Percentiles rank a stretch among this genome's conserved stretches.
These are phyloP conservation scores for Alexandromys fortis DNA, from an alignment of 2,113 vertebrate species.

Conservation along the genomic window DNA sequence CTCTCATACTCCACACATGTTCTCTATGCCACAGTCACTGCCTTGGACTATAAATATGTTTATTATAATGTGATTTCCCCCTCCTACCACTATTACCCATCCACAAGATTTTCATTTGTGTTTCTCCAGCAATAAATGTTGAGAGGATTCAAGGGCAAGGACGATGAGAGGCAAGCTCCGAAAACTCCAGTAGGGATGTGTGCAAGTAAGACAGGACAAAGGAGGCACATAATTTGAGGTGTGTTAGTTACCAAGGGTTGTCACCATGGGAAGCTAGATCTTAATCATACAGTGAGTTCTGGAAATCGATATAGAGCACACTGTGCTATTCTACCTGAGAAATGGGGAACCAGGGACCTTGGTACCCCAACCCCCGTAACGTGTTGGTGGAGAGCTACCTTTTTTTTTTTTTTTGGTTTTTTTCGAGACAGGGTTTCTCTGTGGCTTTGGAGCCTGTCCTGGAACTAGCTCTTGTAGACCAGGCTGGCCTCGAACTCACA, in stretches of 20 bases:
- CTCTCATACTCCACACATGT: not conserved
- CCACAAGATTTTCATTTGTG: not conserved
- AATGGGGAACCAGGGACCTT: not conserved
- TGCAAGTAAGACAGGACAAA: not conserved
- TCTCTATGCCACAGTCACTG: not conserved
- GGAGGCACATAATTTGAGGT: not conserved
- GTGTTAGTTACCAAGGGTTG: not conserved
- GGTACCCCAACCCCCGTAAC: not conserved
- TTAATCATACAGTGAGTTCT: not conserved
- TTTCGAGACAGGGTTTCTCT: too few species aligned
- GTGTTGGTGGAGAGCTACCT: not conserved
- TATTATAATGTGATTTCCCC: not conserved
- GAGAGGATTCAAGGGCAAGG: conserved; percentile 4
- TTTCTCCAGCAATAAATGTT: not conserved
- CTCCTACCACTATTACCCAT: not conserved
- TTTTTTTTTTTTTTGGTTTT: too few species aligned
- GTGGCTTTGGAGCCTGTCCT: too few species aligned
- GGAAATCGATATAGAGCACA: not conserved
- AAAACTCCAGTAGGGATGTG: conserved; percentile 1
- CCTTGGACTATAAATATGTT: not conserved
- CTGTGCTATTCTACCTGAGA: not conserved
- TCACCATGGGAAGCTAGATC: not conserved
- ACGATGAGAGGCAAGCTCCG: conserved; percentile 10
- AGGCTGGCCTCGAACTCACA: too few species aligned
- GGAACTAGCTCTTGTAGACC: too few species aligned